Base-by-base conservation (phyloP, 2,888 invertebrate genomes). In the Stenchaetothrips biformis region DNA sequence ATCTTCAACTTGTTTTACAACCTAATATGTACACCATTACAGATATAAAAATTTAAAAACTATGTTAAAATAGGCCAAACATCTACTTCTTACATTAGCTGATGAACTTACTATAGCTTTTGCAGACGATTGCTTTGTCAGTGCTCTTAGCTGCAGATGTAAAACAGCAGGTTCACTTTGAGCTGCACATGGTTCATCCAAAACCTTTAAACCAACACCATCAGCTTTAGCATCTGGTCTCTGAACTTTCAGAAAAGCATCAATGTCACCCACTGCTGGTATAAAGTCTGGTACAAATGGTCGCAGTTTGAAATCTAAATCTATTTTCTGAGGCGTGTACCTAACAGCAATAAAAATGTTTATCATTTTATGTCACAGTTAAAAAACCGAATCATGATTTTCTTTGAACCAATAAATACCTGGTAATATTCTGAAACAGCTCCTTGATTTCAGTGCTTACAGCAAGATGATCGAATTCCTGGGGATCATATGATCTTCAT, bases 181-280 rank as follows among this genome's bases (percentile, higher is more conserved):
- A 83, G 94, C 93, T 0, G 96, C 92, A 74, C 96, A 94, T 0
- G 99, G 99, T 86, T 99, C 99, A 86, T 99, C 99, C 82, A 97
- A 86, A n/a, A 95, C 92, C 0, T 89, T 89, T 80, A 96, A 86
- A 11, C 96, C 94, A 7, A 89, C 83, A 80, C 93, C 90, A 16
- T 91, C 91, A 78, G 91, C 89, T 2, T 89, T 87, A 3, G 87
- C 89, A 83, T 95, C 93, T 0, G 98, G 98, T 37, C 96, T 91
- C 78, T 91, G 89, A 1, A 98, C 94, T 89, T 99, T 99, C 74
- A 99, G 91, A 88, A 99, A 98, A 4, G 98, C 97, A 88, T 99
- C 99, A 83, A 98, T 97, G 87, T 99, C 99, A 0, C 99, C 99
- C 78, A 99, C 98, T 0, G 98, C 96, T 11, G 99, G 99, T 84